A percentile compares a stretch with the other conserved stretches of the same genome.
These are phyloP conservation scores for Calycopis cecrops DNA, from an alignment of 1,140 invertebrate species.

Conservation along the genomic window DNA sequence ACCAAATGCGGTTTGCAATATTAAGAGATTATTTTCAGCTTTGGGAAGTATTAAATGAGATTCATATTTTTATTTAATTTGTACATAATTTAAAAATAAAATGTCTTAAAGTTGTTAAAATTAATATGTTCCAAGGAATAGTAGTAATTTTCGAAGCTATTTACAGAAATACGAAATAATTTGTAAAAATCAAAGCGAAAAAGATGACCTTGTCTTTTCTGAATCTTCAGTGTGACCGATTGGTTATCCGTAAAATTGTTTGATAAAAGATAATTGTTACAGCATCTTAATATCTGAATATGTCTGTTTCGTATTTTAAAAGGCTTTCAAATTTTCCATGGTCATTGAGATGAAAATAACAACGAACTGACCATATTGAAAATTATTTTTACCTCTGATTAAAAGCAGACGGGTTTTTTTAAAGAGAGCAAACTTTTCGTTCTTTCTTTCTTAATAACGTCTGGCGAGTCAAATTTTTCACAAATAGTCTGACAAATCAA, in stretches of 20 bases:
- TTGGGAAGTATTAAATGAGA: not conserved
- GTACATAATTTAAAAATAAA: not conserved
- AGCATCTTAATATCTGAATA: not conserved
- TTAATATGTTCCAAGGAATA: not conserved
- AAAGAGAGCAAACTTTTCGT: too few relatives aligned
- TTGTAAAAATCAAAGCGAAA: too few relatives aligned
- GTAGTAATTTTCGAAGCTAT: not conserved
- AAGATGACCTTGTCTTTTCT: not conserved
- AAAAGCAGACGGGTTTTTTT: too few relatives aligned
- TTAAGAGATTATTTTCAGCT: conserved; percentile 1
- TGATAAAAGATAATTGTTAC: conserved; percentile 1
- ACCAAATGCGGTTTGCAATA: not conserved
- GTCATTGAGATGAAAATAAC: conserved; percentile 3
- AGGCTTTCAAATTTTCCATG: not conserved
- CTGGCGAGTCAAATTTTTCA: too few relatives aligned
- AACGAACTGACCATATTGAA: too few relatives aligned
- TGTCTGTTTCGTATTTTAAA: not conserved
- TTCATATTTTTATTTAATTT: not conserved
- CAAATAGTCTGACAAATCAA: too few relatives aligned
- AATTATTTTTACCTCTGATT: too few relatives aligned
- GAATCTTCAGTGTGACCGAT: not conserved
- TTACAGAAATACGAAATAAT: too few relatives aligned
- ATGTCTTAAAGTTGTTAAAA: not conserved
- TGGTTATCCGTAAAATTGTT: conserved; percentile 7
- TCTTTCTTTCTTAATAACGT: too few relatives aligned